Conservation (phyloP, 2,113 vertebrate genomes). For the Butorides virescens region DNA sequence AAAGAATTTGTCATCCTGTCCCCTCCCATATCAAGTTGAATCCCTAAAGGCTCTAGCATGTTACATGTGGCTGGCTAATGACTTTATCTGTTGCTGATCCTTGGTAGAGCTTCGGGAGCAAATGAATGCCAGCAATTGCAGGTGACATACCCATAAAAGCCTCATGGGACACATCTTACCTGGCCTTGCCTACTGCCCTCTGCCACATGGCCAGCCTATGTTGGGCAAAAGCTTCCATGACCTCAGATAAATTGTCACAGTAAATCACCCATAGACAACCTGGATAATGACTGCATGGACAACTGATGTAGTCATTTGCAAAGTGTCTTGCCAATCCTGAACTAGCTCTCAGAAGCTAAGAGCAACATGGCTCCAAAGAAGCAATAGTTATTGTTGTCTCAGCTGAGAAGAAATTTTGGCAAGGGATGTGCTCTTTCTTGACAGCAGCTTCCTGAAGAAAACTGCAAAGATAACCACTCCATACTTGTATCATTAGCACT, state of each 20-base stretch:
- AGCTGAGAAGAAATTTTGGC: background rate
- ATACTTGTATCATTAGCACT: background rate
- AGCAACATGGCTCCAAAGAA: background rate
- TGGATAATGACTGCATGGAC: background rate
- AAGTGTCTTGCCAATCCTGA: background rate
- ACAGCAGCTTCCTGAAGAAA: background rate
- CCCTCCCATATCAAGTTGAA: background rate
- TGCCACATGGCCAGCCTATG: background rate
- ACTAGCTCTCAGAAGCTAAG: background rate
- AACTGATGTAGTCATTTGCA: background rate
- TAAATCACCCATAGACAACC: background rate
- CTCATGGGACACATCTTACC: background rate
- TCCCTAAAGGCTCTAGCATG: background rate
- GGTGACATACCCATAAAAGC: background rate
- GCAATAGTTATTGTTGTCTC: background rate
- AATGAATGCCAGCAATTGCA: background rate
- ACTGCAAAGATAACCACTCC: background rate
- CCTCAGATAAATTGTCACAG: background rate
- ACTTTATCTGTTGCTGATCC: background rate
- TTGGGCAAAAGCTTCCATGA: background rate
- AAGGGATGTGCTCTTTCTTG: background rate
- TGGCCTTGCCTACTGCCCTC: background rate
- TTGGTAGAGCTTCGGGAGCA: background rate
- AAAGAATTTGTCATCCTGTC: background rate
- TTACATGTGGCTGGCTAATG: background rate